Evolutionary conservation across 2,797 vertebrate species (phyloP).

Genomic region (Sebastes variabilis): DNA sequence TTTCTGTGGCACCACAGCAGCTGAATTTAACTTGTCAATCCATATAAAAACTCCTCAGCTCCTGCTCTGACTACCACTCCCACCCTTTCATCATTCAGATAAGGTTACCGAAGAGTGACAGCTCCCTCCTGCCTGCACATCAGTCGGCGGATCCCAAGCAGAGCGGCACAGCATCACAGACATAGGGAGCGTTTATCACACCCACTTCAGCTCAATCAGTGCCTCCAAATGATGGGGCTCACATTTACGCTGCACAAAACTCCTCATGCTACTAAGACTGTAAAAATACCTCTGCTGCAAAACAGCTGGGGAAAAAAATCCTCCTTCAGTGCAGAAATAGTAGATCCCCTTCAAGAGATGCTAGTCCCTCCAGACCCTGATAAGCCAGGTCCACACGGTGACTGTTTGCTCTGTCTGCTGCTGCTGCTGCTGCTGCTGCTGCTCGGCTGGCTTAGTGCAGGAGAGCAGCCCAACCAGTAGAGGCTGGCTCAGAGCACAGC

Average conservation of each 20-base stretch:
- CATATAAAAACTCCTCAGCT: constrained; percentile 32
- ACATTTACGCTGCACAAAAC: constrained; percentile 21
- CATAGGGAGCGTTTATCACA: constrained; percentile 52
- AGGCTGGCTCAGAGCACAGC: constrained; percentile 63
- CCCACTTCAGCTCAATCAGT: constrained; percentile 59
- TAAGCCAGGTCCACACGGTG: constrained; percentile 53
- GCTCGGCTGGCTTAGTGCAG: constrained; percentile 54
- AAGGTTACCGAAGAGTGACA: constrained; percentile 59
- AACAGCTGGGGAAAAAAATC: constrained; percentile 9
- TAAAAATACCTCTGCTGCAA: constrained; percentile 36
- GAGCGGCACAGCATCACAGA: constrained; percentile 48
- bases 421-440: constrained; percentile 50
- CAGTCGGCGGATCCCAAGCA: constrained; percentile 59
- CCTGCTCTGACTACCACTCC: constrained; percentile 22
- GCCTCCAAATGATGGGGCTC: constrained; percentile 11
- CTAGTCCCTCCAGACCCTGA: constrained; percentile 46
- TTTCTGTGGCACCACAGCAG: constrained; percentile 17
- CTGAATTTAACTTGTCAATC: constrained; percentile 41
- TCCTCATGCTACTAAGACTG: not conserved
- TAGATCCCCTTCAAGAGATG: constrained; percentile 10
- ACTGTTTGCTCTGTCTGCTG: constrained; percentile 59
- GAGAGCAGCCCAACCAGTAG: constrained; percentile 61
- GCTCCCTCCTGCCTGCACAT: constrained; percentile 69
- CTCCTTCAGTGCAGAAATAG: constrained; percentile 18
- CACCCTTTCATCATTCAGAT: constrained; percentile 45